These are phyloP conservation scores for Sebastes fasciatus DNA, from an alignment of 2,113 vertebrate species.

Conservation along the genomic window DNA sequence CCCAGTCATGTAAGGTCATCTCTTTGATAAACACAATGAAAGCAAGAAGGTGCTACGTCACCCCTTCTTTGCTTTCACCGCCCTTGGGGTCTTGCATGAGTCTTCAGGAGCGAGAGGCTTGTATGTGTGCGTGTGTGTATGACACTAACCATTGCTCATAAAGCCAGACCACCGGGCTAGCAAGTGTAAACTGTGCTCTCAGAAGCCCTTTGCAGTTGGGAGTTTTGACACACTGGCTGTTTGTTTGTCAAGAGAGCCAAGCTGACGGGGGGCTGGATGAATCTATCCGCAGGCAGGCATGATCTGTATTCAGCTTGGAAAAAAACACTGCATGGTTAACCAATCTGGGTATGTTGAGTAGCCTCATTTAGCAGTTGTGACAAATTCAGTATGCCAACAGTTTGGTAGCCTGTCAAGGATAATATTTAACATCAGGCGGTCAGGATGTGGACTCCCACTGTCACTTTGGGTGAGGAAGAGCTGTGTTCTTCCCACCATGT, in stretches of 20 bases:
- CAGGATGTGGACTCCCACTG: conserved; percentile 12
- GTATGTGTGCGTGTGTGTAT: conserved; percentile 52
- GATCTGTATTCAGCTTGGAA: conserved; percentile 65
- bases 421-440: conserved; percentile 23
- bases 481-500: neutral
- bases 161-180: conserved; percentile 85
- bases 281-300: conserved; percentile 55
- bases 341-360: conserved; percentile 27
- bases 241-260: conserved; percentile 85
- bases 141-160: conserved; percentile 82
- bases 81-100: conserved; percentile 64
- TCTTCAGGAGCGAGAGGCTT: conserved; percentile 54
- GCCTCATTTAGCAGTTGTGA: conserved; percentile 44
- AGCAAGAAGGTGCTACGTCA: conserved; percentile 67
- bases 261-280: conserved; percentile 65
- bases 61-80: conserved; percentile 64
- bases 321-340: conserved; percentile 32
- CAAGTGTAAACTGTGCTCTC: conserved; percentile 84
- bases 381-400: conserved; percentile 34
- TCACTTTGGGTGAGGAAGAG: neutral
- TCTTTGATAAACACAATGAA: conserved; percentile 74
- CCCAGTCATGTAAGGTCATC: conserved; percentile 73
- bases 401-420: conserved; percentile 41
- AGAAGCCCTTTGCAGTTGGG: conserved; percentile 80
- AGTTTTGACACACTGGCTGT: conserved; percentile 82